Evolutionary conservation across 2,888 invertebrate genomes (phyloP).

Genomic region (Drosophila putrida): DNA sequence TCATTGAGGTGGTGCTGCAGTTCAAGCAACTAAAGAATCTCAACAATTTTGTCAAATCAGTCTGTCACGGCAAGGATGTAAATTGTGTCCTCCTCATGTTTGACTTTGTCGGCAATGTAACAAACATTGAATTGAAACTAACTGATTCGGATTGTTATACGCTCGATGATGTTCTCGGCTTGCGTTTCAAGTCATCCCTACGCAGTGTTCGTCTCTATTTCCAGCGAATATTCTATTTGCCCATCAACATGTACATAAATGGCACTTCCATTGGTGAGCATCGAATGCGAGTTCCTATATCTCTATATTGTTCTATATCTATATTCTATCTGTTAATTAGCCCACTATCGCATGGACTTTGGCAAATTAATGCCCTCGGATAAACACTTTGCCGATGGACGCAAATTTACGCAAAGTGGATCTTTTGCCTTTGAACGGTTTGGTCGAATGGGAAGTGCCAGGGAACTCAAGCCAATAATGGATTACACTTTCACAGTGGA

Average conservation of each 20-base stretch:
- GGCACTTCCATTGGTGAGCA: constrained; percentile 82
- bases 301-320: background rate
- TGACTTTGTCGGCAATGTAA: constrained; percentile 82
- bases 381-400: constrained; percentile 54
- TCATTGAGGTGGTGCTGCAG: constrained; percentile 80
- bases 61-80: constrained; percentile 36
- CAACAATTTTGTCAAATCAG: constrained; percentile 63
- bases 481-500: constrained; percentile 75
- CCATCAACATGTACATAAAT: constrained; percentile 85
- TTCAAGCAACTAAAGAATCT: constrained; percentile 77
- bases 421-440: constrained; percentile 69
- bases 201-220: constrained; percentile 85
- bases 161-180: constrained; percentile 85
- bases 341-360: constrained; percentile 77
- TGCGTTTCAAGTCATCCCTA: constrained; percentile 86
- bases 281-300: too few species aligned
- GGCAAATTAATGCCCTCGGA: constrained; percentile 68
- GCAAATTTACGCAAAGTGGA: constrained; percentile 47
- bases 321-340: constrained; percentile 36
- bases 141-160: constrained; percentile 79
- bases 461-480: constrained; percentile 69
- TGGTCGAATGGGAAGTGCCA: constrained; percentile 52
- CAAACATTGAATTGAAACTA: constrained; percentile 73
- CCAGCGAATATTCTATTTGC: constrained; percentile 85
- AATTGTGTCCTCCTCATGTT: constrained; percentile 61